Evolutionary conservation across 1,140 invertebrate genomes (phyloP).

Genomic region (Ceratosolen fusciceps): DNA sequence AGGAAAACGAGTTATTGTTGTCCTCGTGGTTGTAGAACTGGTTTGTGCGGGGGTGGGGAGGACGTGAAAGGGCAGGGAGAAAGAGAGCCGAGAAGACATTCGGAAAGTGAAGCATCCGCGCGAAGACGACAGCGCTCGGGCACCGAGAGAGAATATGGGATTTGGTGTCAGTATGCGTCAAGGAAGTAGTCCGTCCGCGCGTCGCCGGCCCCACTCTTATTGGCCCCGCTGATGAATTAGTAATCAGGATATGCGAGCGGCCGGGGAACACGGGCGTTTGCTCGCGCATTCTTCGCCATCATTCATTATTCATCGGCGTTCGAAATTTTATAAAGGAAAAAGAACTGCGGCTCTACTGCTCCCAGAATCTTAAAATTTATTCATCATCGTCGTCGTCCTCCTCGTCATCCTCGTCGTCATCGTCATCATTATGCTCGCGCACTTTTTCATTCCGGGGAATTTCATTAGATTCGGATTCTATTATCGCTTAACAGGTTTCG

Average conservation of each 20-base stretch:
- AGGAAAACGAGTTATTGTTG: slow-evolving; percentile 30
- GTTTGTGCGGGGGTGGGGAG: background rate
- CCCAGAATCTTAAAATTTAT: background rate
- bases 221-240: slow-evolving; percentile 63
- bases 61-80: background rate
- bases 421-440: background rate
- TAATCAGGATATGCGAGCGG: slow-evolving; percentile 66
- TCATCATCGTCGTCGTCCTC: too few relatives aligned
- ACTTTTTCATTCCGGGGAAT: background rate
- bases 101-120: slow-evolving; percentile 51
- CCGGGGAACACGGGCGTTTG: background rate
- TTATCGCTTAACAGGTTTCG: slow-evolving; percentile 31
- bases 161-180: slow-evolving; percentile 68
- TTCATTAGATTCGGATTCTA: slow-evolving; percentile 26
- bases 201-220: background rate
- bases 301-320: slow-evolving; percentile 55
- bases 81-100: slow-evolving; percentile 18
- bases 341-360: background rate
- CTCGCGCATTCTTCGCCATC: slow-evolving; percentile 42
- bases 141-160: slow-evolving; percentile 66
- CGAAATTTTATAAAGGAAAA: slow-evolving; percentile 39
- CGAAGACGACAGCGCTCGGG: slow-evolving; percentile 51
- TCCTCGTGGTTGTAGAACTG: background rate
- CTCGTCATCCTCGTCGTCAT: too few relatives aligned
- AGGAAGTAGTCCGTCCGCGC: slow-evolving; percentile 67